Percentiles rank a stretch among this genome's conserved stretches.
Evolutionary conservation across 2,113 vertebrate species (phyloP).

Genomic region (Camelus dromedarius): DNA sequence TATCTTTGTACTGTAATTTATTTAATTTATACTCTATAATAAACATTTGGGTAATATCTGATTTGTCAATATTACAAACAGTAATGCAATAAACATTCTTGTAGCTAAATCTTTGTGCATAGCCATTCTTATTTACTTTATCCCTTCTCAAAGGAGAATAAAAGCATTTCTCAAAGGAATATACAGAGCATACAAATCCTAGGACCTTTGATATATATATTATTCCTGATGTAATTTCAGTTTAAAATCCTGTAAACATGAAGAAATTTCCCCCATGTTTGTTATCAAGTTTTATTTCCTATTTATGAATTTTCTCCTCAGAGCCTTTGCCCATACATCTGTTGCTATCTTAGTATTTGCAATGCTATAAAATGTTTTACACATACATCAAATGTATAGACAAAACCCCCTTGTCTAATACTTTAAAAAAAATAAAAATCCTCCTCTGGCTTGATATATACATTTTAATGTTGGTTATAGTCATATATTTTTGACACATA

Average conservation of each 20-base stretch:
- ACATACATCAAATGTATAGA: neutral
- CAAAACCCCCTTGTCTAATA: neutral
- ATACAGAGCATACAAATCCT: neutral
- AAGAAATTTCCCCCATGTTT: neutral
- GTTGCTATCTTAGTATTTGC: constrained; percentile 7
- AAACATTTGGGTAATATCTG: neutral
- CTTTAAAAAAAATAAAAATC: neutral
- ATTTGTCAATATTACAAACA: neutral
- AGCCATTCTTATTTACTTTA: neutral
- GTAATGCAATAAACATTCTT: neutral
- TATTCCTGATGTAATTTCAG: neutral
- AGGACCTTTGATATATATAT: neutral
- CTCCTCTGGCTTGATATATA: constrained; percentile 24
- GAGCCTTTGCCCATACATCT: neutral
- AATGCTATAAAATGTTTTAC: constrained; percentile 16
- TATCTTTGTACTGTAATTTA: neutral
- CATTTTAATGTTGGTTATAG: neutral
- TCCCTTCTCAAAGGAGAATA: neutral
- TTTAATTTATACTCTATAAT: neutral
- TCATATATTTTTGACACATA: constrained; percentile 20
- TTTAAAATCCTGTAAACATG: constrained; percentile 26
- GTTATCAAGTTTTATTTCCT: constrained; percentile 11
- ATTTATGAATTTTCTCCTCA: constrained; percentile 38
- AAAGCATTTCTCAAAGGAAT: neutral
- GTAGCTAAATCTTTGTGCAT: neutral